Percentiles rank a stretch among this genome's conserved stretches.
These are phyloP conservation scores for Albula glossodonta DNA, from an alignment of 2,113 vertebrate species.

Conservation along the genomic window DNA sequence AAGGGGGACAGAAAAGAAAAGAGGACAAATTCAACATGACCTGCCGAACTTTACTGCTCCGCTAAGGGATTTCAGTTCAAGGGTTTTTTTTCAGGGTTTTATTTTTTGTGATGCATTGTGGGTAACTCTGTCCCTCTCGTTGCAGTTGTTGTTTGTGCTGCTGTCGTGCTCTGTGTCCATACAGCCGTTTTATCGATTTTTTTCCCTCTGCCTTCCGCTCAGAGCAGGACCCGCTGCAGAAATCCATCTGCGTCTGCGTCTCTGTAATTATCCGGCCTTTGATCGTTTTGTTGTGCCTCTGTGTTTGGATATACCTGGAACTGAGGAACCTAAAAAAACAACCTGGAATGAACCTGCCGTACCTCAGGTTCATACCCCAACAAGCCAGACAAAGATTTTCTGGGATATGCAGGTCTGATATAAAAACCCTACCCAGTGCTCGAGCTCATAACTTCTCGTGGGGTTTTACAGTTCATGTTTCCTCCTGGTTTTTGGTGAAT, in stretches of 20 bases:
- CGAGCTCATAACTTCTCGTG: no score
- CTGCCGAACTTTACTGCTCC: no score
- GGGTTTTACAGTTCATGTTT: no score
- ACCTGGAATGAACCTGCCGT: no score
- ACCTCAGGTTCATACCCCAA: no score
- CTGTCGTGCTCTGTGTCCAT: not conserved
- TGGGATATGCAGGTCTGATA: no score
- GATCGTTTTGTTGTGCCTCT: not conserved
- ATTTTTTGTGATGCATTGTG: not conserved
- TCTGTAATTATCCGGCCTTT: not conserved
- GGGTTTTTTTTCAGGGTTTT: not conserved
- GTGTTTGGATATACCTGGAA: not conserved
- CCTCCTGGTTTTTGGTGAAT: not conserved
- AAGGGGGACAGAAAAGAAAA: no score
- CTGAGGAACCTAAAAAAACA: not conserved
- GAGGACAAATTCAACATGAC: no score
- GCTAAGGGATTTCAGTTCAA: no score
- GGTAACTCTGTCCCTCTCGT: not conserved
- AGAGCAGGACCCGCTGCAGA: not conserved
- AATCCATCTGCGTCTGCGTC: not conserved
- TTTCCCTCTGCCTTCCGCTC: not conserved
- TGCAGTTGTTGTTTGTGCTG: not conserved
- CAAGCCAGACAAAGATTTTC: no score
- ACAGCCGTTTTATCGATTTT: not conserved
- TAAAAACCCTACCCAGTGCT: no score